Base-by-base conservation (phyloP, 1,140 invertebrate genomes). In the Potamilus streckersoni region DNA sequence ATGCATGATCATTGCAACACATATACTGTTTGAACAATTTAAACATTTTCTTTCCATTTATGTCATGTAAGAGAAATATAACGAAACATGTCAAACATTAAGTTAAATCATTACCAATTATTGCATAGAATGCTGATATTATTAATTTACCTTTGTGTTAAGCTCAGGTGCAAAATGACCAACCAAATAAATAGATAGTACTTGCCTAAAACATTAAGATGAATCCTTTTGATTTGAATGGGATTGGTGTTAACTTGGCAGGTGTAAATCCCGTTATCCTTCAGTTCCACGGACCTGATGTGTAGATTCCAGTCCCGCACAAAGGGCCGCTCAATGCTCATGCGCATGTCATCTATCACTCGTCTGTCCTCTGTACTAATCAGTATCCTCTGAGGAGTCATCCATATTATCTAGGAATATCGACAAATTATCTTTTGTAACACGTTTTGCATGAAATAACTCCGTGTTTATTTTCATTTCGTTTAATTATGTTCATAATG, bases 381-480 rank as follows among this genome's bases (percentile, higher is more conserved):
- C 11, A 85, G 69, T 14, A 81, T 83, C 16, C 74, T 64, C n/a
- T 74, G 73, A 2, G 87, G 83, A 77, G 83, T 87, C 63, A 85
- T 80, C 88, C 88, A 88, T 23, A 86, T 79, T 12, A 89, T 80
- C 88, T 89, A 76, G 0, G 60, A 70, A 58, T 31, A 62, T 17
- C 74, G 70, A 75, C 60, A 62, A 19, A 19, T 23, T 62, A 62
- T 19, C 60, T 23, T 62, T 69, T 15, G 4, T 55, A 12, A n/a
- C 27, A 19, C 12, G 4, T 19, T n/a, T n/a, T 6, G 58, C 15
- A n/a, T 11, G 49, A 27, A 49, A 19, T 27, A 76, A 55, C 17
- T 31, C 14, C 19, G 17, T 49, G 5, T 5, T 38, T 19, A 68
- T n/a, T 16, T 23, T 8, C 17, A 15, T 55, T 68, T 14, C 19